Base-by-base conservation (phyloP, 2,888 invertebrate genomes). In the Ormia ochracea region DNA sequence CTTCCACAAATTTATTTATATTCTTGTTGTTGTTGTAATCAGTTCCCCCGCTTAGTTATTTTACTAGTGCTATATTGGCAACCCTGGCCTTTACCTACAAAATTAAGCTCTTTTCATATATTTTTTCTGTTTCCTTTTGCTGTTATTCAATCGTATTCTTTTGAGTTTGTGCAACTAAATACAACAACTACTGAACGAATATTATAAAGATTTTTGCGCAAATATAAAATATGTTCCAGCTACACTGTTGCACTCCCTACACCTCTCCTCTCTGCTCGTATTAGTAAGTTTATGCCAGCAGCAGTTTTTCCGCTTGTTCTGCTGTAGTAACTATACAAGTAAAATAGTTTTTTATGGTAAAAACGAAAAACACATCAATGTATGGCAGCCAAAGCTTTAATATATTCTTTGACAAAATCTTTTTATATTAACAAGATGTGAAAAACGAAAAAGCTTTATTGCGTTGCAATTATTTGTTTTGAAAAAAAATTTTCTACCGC, bases 131-230 rank as follows among this genome's bases (percentile, higher is more conserved):
- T 52, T 72, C 5, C 23, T 61, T 43, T 54, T 12, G 21, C 17
- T 41, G 65, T 59, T 58, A 36, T 69, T 70, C 56, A 69, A 45
- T 63, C 38, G 41, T 58, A 21, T 70, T 68, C 52, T 68, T 74
- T 65, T 79, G 14, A 69, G 36, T 70, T 79, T 75, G 54, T 79
- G 79, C 79, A 69, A 66, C 79, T 48, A 72, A 52, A 56, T 26
- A 45, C 68, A 48, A 43, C 66, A 52, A 54, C 41, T 23, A 78
- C 45, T 69, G 45, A 36, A 63, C 26, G 26, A 68, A 78, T 56
- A 56, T 26, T 21, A 36, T 19, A 59, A 78, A 72, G 31, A 79
- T 66, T 75, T 58, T 69, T 79, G n/a, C 17, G 14, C 28, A 12
- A 52, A 6, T 31, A 58, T 58, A 58, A 74, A 78, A 65, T 28